Percentiles rank a stretch among this genome's conserved stretches.
Conservation (phyloP, 2,888 invertebrate species). For the Arenicola marina region DNA sequence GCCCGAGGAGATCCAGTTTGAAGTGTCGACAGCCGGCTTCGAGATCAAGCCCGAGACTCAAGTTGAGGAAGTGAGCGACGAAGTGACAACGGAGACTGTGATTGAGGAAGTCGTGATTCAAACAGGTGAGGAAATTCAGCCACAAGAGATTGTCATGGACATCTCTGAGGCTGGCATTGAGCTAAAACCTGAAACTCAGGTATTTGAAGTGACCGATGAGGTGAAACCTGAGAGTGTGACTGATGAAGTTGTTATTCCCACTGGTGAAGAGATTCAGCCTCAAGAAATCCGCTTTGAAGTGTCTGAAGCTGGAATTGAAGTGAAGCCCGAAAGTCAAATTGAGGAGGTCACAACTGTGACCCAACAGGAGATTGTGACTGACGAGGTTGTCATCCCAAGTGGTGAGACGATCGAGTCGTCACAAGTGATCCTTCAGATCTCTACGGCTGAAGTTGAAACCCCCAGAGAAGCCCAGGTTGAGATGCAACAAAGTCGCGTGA, state of each 20-base stretch:
- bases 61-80: neutral
- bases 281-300: constrained; percentile 13
- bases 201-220: constrained; percentile 3
- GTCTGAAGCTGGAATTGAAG: constrained; percentile 3
- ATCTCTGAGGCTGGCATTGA: constrained; percentile 1
- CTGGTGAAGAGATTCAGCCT: constrained; percentile 15
- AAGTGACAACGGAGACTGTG: constrained; percentile 5
- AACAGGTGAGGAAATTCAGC: constrained; percentile 16
- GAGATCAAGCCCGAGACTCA: neutral
- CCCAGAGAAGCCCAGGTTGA: constrained; percentile 15
- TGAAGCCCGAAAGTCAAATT: constrained; percentile 1
- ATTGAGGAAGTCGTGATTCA: constrained; percentile 35
- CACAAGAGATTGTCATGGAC: constrained; percentile 11
- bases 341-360: constrained; percentile 9
- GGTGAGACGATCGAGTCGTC: constrained; percentile 9
- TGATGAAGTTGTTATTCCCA: constrained; percentile 7
- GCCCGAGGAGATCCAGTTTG: constrained; percentile 5
- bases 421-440: constrained; percentile 18
- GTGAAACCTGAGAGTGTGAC: constrained; percentile 12
- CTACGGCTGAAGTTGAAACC: constrained; percentile 10
- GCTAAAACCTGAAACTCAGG: constrained; percentile 2
- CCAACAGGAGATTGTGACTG: neutral
- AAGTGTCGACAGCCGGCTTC: neutral
- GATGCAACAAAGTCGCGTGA: constrained; percentile 5
- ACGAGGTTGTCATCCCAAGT: constrained; percentile 6